Evolutionary conservation across 2,888 invertebrate genomes (phyloP).

Genomic region (Spodoptera littoralis): DNA sequence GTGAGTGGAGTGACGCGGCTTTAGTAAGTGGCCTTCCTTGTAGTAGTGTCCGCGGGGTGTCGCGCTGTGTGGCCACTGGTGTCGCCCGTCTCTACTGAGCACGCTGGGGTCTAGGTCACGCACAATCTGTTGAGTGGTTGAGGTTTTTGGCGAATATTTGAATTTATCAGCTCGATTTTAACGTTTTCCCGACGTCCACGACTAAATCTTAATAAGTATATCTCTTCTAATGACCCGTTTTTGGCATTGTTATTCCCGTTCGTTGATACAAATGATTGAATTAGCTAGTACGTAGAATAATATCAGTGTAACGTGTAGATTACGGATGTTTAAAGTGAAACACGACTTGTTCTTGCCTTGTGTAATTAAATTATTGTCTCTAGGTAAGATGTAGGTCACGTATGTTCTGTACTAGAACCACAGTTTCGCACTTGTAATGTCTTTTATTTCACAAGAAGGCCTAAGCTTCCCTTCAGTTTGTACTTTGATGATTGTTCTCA

Average conservation of each 20-base stretch:
- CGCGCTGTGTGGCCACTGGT: not conserved
- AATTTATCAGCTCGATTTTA: slow-evolving; percentile 50
- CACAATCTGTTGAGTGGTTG: slow-evolving; percentile 25
- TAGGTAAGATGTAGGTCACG: slow-evolving; percentile 54
- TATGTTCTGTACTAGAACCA: slow-evolving; percentile 52
- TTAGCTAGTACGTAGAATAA: slow-evolving; percentile 57
- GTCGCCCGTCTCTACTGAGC: not conserved
- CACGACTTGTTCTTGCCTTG: slow-evolving; percentile 74
- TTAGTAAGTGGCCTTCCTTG: slow-evolving; percentile 44
- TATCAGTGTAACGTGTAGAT: slow-evolving; percentile 58
- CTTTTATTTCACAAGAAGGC: slow-evolving; percentile 50
- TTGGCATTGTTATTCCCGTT: slow-evolving; percentile 65
- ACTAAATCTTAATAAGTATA: slow-evolving; percentile 53
- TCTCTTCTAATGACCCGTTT: slow-evolving; percentile 61
- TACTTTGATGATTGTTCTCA: slow-evolving; percentile 36
- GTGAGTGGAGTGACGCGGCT: slow-evolving; percentile 34
- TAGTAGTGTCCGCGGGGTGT: slow-evolving; percentile 10
- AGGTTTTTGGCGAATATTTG: slow-evolving; percentile 35
- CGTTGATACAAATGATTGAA: slow-evolving; percentile 57
- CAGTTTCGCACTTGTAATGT: slow-evolving; percentile 46
- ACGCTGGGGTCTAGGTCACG: not conserved
- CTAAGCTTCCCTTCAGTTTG: slow-evolving; percentile 50
- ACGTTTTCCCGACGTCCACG: slow-evolving; percentile 52
- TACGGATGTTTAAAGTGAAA: slow-evolving; percentile 56
- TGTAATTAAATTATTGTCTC: slow-evolving; percentile 58